A percentile compares a stretch with the other conserved stretches of the same genome.
Conservation (phyloP, 2,888 invertebrate genomes). For the Anarsia innoxiella region DNA sequence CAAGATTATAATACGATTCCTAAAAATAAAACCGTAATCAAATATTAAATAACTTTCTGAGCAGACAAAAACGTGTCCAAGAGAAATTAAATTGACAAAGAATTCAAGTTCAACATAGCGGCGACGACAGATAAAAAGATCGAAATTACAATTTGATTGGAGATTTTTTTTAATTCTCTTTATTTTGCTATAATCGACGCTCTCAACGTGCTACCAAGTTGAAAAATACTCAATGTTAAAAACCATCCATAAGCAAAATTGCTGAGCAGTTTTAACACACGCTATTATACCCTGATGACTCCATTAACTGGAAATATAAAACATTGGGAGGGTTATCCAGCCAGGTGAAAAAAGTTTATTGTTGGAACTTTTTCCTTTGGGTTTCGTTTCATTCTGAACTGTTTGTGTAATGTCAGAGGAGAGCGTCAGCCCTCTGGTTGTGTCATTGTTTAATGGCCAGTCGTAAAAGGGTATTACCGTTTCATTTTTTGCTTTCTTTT, state of each 20-base stretch:
- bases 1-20: slow-evolving; percentile 11
- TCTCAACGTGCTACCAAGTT: background rate
- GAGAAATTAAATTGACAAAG: too few relatives aligned
- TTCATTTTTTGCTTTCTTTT: slow-evolving; percentile 33
- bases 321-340: slow-evolving; percentile 16
- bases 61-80: too few relatives aligned
- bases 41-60: too few relatives aligned
- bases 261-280: slow-evolving; percentile 18
- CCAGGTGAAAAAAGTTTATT: slow-evolving; percentile 24
- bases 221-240: slow-evolving; percentile 13
- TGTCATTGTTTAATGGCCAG: slow-evolving; percentile 48
- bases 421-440: slow-evolving; percentile 26
- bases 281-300: slow-evolving; percentile 16
- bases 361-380: slow-evolving; percentile 18
- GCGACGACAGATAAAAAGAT: too few relatives aligned
- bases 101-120: too few relatives aligned
- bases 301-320: slow-evolving; percentile 23
- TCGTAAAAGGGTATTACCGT: slow-evolving; percentile 43
- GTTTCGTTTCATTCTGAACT: slow-evolving; percentile 21
- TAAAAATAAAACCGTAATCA: too few relatives aligned
- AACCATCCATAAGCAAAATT: slow-evolving; percentile 13
- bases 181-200: too few relatives aligned
- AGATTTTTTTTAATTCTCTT: too few relatives aligned
- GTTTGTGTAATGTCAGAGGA: slow-evolving; percentile 23
- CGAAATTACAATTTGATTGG: too few relatives aligned